Conservation (phyloP, 64 coral and sea anemone genomes). For the Anthopleura sola region DNA sequence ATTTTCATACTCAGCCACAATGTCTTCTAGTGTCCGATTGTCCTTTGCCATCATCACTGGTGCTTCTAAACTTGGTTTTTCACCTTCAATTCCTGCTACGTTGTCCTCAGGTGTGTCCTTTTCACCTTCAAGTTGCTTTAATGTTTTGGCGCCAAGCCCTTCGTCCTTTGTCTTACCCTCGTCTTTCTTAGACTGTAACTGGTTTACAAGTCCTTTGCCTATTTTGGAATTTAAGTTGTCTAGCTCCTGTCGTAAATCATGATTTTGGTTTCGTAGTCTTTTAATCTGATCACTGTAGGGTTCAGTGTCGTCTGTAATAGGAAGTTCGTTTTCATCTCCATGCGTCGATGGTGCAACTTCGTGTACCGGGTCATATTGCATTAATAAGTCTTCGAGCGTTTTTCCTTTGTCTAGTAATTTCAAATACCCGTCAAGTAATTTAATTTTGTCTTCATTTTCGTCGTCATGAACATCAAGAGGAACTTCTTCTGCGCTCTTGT, state of each 20-base stretch:
- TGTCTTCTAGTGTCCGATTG: conserved; percentile 13
- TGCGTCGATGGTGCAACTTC: neutral
- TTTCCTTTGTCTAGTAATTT: neutral
- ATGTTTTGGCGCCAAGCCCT: neutral
- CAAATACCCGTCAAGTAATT: neutral
- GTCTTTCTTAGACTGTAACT: neutral
- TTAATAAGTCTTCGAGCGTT: conserved; percentile 10
- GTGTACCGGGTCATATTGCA: neutral
- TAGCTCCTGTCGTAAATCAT: neutral
- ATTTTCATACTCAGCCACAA: conserved; percentile 18
- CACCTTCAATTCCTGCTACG: too few relatives aligned
- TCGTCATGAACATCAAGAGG: neutral
- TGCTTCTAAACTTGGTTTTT: neutral
- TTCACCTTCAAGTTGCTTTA: neutral
- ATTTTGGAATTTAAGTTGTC: conserved; percentile 24
- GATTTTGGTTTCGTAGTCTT: conserved; percentile 10
- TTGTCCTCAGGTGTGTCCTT: neutral
- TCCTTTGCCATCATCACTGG: neutral
- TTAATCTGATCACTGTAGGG: conserved; percentile 11
- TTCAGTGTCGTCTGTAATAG: conserved; percentile 5
- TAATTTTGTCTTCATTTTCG: neutral
- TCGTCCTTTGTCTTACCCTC: neutral
- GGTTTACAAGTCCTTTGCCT: conserved; percentile 8
- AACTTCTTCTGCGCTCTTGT: neutral
- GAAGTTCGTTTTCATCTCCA: neutral